Conservation (phyloP, 2,113 vertebrate genomes). For the Symphodus melops region DNA sequence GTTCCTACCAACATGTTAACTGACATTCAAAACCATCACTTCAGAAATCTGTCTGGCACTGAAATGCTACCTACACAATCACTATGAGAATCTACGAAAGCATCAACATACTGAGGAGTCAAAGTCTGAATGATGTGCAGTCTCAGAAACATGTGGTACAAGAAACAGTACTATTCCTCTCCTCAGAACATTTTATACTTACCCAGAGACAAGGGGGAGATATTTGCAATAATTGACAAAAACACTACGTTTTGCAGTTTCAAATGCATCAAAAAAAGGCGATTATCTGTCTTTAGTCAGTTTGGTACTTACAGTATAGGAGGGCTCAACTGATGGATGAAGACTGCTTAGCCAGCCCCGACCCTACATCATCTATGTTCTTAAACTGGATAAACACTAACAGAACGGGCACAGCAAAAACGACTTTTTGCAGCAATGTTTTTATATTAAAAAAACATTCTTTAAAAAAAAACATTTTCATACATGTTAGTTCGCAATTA, state of each 20-base stretch:
- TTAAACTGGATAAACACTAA: constrained; percentile 91
- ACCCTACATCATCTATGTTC: constrained; percentile 90
- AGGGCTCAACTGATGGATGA: constrained; percentile 96
- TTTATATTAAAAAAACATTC: constrained; percentile 74
- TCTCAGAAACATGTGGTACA: constrained; percentile 72
- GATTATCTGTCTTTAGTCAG: constrained; percentile 61
- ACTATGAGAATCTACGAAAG: constrained; percentile 60
- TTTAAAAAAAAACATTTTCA: constrained; percentile 85
- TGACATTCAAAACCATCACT: constrained; percentile 53
- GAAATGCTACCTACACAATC: constrained; percentile 57
- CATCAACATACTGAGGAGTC: constrained; percentile 35
- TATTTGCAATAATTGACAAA: constrained; percentile 66
- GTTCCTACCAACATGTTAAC: constrained; percentile 58
- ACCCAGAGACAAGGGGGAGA: constrained; percentile 74
- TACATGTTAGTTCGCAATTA: constrained; percentile 86
- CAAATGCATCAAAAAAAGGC: constrained; percentile 72
- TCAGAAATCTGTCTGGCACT: constrained; percentile 63
- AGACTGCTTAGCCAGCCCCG: constrained; percentile 94
- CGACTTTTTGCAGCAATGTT: constrained; percentile 84
- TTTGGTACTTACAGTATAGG: constrained; percentile 97
- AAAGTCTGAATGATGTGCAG: constrained; percentile 34
- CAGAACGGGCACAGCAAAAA: constrained; percentile 94
- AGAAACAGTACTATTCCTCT: constrained; percentile 59
- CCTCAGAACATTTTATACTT: constrained; percentile 81
- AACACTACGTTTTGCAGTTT: constrained; percentile 70